Evolutionary conservation across 37 sponge, comb jelly and placozoan genomes (phyloP), one percentile per base, ranked within the genome.

Genomic region (Sycon ciliatum): DNA sequence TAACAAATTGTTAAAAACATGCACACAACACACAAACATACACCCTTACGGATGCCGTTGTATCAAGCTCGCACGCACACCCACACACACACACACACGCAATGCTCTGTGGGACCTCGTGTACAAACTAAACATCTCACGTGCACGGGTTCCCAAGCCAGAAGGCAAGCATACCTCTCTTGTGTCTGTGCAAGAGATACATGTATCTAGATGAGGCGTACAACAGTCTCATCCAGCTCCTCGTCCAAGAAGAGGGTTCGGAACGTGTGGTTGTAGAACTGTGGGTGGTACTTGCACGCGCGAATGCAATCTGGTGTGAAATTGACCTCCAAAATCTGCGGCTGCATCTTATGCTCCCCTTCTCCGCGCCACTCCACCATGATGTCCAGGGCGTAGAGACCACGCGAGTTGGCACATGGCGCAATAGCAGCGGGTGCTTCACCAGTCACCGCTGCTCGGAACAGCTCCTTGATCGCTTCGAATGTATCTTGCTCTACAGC

Each of bases 181-280:
- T n/a, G n/a, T n/a, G n/a, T n/a, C n/a, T n/a, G n/a, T n/a, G n/a
- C n/a, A n/a, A n/a, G n/a, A n/a, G n/a, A n/a, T n/a, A 22, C 32
- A 39, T 13, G 6, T 6, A 5, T 39, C n/a, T n/a, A n/a, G n/a
- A n/a, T n/a, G n/a, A n/a, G n/a, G n/a, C n/a, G n/a, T n/a, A n/a
- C n/a, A n/a, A n/a, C n/a, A 42, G 13, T 42, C 13, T 42, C 49
- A 42, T 42, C 49, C 7, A 13, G 7, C 7, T 13, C 13, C 7
- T 81, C 53, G 26, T 82, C 65, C 6, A 77, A 49, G 61, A 89
- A 86, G 53, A 94, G 73, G 13, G 49, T 24, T 60, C 83, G 42
- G 71, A 94, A 83, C 30, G 84, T 61, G 68, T 94, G 83, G 65
- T 89, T 86, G 72, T 76, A 89, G 71, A 94, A 94, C 22, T 83